Evolutionary conservation across 2,888 invertebrate genomes (phyloP).

Genomic region (Gonocerus acuteangulatus): DNA sequence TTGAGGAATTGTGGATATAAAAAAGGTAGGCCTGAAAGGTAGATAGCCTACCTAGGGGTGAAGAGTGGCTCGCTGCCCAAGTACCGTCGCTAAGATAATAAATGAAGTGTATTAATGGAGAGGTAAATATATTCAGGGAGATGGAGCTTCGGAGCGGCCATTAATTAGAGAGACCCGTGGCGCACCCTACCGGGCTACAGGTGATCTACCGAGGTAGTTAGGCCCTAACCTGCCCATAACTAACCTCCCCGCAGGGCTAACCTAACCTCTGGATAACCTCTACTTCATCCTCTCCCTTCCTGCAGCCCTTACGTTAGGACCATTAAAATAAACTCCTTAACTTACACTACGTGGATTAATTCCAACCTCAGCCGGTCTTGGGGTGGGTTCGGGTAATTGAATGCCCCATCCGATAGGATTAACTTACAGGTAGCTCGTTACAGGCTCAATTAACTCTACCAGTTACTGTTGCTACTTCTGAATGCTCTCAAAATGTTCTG

Average conservation of each 20-base stretch:
- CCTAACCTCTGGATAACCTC: background rate
- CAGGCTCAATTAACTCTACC: too few species aligned
- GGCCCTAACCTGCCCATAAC: conserved; percentile 2
- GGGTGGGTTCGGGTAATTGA: background rate
- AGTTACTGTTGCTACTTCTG: too few species aligned
- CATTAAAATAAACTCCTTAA: conserved; percentile 5
- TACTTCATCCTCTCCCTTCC: too few species aligned
- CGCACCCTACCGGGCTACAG: background rate
- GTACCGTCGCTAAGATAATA: conserved; percentile 3
- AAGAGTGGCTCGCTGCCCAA: background rate
- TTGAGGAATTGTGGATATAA: background rate
- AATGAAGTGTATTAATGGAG: conserved; percentile 14
- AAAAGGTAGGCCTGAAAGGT: background rate
- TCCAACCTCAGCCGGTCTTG: background rate
- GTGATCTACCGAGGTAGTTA: conserved; percentile 10
- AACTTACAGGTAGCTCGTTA: too few species aligned
- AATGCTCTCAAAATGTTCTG: too few species aligned
- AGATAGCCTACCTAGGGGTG: background rate
- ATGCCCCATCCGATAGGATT: background rate
- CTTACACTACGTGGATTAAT: background rate
- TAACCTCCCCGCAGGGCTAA: background rate
- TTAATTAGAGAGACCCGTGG: conserved; percentile 1
- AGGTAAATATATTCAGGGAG: conserved; percentile 17
- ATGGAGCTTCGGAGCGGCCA: background rate
- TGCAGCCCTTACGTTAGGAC: too few species aligned